Base-by-base conservation (phyloP, 2,797 vertebrate genomes). In the Melanotaenia trifasciata region DNA sequence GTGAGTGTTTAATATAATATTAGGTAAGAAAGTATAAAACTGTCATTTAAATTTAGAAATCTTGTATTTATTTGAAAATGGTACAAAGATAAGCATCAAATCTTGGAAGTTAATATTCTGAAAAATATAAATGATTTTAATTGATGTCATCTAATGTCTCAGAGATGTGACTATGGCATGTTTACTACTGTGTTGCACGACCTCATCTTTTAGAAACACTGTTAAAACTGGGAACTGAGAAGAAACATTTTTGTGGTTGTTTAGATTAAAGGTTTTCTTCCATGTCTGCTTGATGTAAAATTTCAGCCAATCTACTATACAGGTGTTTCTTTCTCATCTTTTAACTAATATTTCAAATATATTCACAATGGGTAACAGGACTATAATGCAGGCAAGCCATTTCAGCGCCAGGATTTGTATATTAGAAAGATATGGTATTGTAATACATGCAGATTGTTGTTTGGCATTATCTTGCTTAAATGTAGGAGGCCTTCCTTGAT, bases 1-100 rank as follows among this genome's bases (percentile, higher is more conserved):
- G 96, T 96, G 64, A 54, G 65, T 11, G 13, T 64, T 47, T 47
- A 47, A 10, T 45, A n/a, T 20, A 50, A 51, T 51, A 51, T 51
- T 22, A 22, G 10, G n/a, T 51, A 10, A 22, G 9, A 51, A 50
- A 50, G 20, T 50, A 20, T n/a, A n/a, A 47, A 47, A n/a, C 2
- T 7, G 7, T 8, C 1, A 8, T 20, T n/a, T 9, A n/a, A 47
- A 47, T n/a, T 3, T 3, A 47, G 8, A 47, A 47, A 18, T 45
- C 2, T 43, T 38, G 2, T 38, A 13, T 43, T 43, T 16, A 43
- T 16, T 43, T 43, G 4, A 43, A 30, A 16, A 43, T 43, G 14
- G 6, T 1, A 47, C 18, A n/a, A n/a, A 47, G 4, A 43, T 50
- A 9, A 47, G 47, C n/a, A 51, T 11, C n/a, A 51, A 22, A 22